Conservation (phyloP, 2,888 invertebrate genomes). For the Cenopis cana region DNA sequence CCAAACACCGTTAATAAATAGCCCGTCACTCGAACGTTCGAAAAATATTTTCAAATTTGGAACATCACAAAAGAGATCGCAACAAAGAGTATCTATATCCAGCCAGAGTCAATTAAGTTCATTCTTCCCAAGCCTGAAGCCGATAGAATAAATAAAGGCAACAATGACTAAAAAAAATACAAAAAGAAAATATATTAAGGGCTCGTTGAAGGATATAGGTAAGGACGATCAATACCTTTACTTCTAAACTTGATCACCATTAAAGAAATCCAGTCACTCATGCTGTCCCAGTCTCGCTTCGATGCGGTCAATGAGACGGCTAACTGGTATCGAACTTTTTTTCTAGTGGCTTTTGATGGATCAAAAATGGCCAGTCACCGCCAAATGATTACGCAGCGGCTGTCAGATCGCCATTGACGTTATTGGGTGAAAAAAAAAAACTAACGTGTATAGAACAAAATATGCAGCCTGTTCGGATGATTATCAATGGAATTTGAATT, state of each 20-base stretch:
- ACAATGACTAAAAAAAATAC: conserved; percentile 65
- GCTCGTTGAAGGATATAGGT: conserved; percentile 72
- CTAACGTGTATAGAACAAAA: conserved; percentile 27
- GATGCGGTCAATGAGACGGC: conserved; percentile 3
- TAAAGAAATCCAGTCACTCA: not conserved
- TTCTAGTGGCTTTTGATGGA: not conserved
- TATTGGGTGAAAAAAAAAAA: conserved; percentile 59
- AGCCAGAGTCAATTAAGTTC: conserved; percentile 45
- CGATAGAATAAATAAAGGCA: conserved; percentile 71
- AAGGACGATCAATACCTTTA: conserved; percentile 61
- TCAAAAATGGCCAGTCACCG: conserved; percentile 73
- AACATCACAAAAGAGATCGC: conserved; percentile 48
- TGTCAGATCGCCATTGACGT: conserved; percentile 58
- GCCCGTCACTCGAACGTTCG: conserved; percentile 28
- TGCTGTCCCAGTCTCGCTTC: conserved; percentile 15
- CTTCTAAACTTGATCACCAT: not conserved
- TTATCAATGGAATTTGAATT: conserved; percentile 30
- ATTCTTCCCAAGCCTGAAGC: conserved; percentile 46
- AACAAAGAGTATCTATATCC: conserved; percentile 48
- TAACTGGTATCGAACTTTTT: not conserved
- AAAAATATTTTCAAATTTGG: conserved; percentile 47
- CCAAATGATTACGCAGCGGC: conserved; percentile 71
- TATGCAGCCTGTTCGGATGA: conserved; percentile 20
- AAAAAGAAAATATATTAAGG: conserved; percentile 56
- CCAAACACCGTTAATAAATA: conserved; percentile 27